Conservation (phyloP, 2,888 invertebrate species). For the Ochropleura plecta region DNA sequence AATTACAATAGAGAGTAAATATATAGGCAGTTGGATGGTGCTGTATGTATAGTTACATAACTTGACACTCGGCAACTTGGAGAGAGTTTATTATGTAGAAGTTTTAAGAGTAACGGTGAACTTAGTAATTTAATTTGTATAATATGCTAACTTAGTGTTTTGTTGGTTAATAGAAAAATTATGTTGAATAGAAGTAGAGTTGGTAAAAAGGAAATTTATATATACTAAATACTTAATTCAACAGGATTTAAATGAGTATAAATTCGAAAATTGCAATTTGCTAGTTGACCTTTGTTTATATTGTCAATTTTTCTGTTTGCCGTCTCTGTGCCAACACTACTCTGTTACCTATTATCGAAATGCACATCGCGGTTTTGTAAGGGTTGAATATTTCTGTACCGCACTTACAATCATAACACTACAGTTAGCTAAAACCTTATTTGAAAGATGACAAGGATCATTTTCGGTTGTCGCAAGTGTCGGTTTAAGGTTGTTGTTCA, state of each 20-base stretch:
- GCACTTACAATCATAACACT: constrained; percentile 61
- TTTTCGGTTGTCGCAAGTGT: not conserved
- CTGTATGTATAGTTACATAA: not conserved
- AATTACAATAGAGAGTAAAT: not conserved
- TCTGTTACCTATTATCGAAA: constrained; percentile 86
- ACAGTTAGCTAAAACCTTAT: constrained; percentile 51
- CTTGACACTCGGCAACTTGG: not conserved
- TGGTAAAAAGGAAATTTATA: not conserved
- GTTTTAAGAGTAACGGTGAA: not conserved
- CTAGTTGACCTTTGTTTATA: not conserved
- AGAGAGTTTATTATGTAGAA: not conserved
- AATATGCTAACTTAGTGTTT: not conserved
- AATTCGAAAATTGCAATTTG: not conserved
- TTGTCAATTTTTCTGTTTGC: not conserved
- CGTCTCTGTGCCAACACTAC: constrained; percentile 67
- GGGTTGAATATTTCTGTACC: constrained; percentile 83
- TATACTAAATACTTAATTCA: not conserved
- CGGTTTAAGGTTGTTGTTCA: constrained; percentile 23
- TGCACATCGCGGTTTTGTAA: constrained; percentile 88
- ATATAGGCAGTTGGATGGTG: not conserved
- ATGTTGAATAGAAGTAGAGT: not conserved
- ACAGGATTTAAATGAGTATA: not conserved
- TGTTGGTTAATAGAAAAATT: not conserved
- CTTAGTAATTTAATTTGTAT: not conserved
- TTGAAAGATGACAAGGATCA: constrained; percentile 27